Base-by-base conservation (phyloP, 2,888 invertebrate species). In the Sabellastarte sp. region DNA sequence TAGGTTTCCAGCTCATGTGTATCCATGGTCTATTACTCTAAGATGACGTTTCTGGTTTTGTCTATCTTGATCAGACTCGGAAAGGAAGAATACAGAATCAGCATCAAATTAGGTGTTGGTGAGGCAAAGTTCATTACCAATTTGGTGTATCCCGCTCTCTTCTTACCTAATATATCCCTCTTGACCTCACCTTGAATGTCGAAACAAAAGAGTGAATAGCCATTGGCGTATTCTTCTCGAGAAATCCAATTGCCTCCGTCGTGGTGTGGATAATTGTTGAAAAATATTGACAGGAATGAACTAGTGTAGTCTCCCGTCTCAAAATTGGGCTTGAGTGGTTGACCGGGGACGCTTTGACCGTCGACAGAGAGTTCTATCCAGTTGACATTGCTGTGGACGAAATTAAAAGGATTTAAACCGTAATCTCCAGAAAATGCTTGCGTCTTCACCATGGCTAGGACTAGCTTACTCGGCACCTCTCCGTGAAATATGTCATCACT, bases 401-500 rank as follows among this genome's bases (percentile, higher is more conserved):
- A 60, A 20, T 50, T 51, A 31, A 60, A 50, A n/a, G 51, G 51
- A n/a, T 60, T 60, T 5, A 24, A 15, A 24, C 5, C 29, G 24
- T 51, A 60, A 28, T 32, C 26, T 2, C 60, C 60, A 2, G 5
- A 50, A 29, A 51, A 60, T 15, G 32, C 60, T 30, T n/a, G 20
- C 3, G 50, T 50, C 1, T n/a, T 10, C 3, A 60, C 60, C 29
- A 60, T n/a, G 2, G 50, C 50, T 26, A 51, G 29, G 1, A 60
- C 31, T 5, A 60, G 1, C 10, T 30, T 5, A 41, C 20, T 51
- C 3, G 60, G 60, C 24, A 60, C 51, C 28, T 31, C 31, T 4
- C 60, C 60, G 24, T 60, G 60, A 24, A 50, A 60, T 30, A 60
- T 51, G 24, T 60, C 60, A 20, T 60, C 60, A 15, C 31, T 60